Evolutionary conservation across 2,888 invertebrate genomes (phyloP).

Genomic region (Torymus auratus): DNA sequence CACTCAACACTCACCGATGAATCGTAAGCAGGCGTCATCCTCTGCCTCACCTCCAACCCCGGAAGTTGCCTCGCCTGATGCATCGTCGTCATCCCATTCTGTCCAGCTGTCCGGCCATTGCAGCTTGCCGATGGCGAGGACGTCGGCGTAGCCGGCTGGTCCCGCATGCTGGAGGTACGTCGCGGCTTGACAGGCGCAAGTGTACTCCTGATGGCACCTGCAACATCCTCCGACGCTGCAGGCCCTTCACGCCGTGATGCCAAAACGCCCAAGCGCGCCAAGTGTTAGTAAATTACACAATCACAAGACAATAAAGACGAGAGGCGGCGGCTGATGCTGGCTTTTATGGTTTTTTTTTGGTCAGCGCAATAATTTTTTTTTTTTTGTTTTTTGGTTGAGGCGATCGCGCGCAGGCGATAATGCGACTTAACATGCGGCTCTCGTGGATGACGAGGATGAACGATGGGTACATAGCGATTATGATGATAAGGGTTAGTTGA

Average conservation of each 20-base stretch:
- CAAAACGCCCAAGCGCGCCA: slow-evolving; percentile 51
- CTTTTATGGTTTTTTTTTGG: slow-evolving; percentile 1
- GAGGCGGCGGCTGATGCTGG: slow-evolving; percentile 16
- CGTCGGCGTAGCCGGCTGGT: slow-evolving; percentile 75
- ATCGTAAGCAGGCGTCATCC: too few species aligned
- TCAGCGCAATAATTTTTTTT: not conserved
- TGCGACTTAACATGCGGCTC: too few species aligned
- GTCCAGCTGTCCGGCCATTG: too few species aligned
- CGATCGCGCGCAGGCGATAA: too few species aligned
- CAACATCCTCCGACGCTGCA: slow-evolving; percentile 77
- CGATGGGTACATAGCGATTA: too few species aligned
- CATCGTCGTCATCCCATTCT: too few species aligned
- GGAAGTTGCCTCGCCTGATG: too few species aligned
- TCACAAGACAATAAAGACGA: slow-evolving; percentile 50
- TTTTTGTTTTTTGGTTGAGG: not conserved
- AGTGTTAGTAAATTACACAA: slow-evolving; percentile 53
- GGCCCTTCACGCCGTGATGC: slow-evolving; percentile 57
- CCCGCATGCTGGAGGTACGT: slow-evolving; percentile 91
- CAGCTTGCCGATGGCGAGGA: too few species aligned
- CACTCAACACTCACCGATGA: too few species aligned
- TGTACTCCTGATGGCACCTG: slow-evolving; percentile 89
- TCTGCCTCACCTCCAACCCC: too few species aligned
- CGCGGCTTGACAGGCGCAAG: slow-evolving; percentile 91
- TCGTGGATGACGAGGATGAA: too few species aligned
- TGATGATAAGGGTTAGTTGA: too few species aligned